Evolutionary conservation across 2,797 vertebrate genomes (phyloP), one percentile per base, ranked within the genome.

Genomic region (Phrynocephalus forsythii): DNA sequence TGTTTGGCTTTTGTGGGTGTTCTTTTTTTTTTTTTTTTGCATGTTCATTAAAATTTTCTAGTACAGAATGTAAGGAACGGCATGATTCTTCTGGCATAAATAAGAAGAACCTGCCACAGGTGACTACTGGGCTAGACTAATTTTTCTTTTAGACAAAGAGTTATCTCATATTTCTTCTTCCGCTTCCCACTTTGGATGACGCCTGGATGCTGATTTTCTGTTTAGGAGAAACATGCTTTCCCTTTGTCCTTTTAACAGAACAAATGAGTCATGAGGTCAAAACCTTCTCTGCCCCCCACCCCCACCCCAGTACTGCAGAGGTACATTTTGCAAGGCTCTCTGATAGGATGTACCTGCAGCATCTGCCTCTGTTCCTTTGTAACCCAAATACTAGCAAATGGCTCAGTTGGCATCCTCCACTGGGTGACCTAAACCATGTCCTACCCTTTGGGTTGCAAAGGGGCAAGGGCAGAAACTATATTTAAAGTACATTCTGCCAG

Each of bases 121-220:
- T 22, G 15, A 50, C 24, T 48, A 50, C 20, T 77, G 75, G 13
- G 75, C 75, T 77, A 10, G 44, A 48, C 44, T 77, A 38, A 28
- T 44, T 56, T 56, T 56, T 56, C 52, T 56, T 56, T 56, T 56
- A 56, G 13, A 7, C 52, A 79, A 60, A 79, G 16, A 79, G n/a
- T 22, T 60, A 56, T 4, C 52, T 30, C 60, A 20, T 20, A 20
- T 56, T 79, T 33, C 68, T 30, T 11, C 10, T 20, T 52, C 5
- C 69, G 24, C 77, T 91, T 84, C 79, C 84, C 56, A 79, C 33
- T 10, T 22, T 4, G 75, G 63, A n/a, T 0, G n/a, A 83, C 52
- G 67, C 2, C 2, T 79, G 68, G 18, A 44, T 48, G 83, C 84
- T 88, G 82, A 6, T 9, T 80, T 88, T 89, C 1, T 15, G 86